Evolutionary conservation across 2,113 vertebrate species (phyloP), one percentile per base, ranked within the genome.

Genomic region (Clinocottus analis): DNA sequence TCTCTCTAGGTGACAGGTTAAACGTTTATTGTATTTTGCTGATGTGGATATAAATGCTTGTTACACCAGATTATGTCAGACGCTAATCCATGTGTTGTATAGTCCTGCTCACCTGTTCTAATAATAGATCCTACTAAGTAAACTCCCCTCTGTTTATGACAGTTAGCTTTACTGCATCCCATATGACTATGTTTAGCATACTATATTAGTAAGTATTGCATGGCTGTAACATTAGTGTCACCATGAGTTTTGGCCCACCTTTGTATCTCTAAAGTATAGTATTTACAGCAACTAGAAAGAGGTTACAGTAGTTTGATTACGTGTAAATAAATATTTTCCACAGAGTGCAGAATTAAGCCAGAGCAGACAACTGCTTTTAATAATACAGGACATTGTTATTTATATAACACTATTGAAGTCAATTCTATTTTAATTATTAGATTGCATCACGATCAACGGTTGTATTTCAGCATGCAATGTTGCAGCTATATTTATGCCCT

Each of bases 41-140:
- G 87, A 90, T 84, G 79, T 72, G 70, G 68, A 90, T 89, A 49
- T 70, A 77, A 74, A 84, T 79, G 63, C 64, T 82, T 75, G 87
- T 89, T 90, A 86, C 86, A 89, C 75, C 93, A 95, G 94, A 94
- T 94, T 95, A 94, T 94, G 84, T 93, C 91, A 94, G 83, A 90
- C 85, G 75, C 77, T 95, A 95, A 95, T 94, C 95, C 93, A 78
- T 76, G 80, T 77, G 77, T 80, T 87, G 77, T 84, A 89, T 91
- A 93, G 93, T 87, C 92, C 90, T 92, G 86, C 91, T 94, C 89
- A 90, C 90, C 85, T 90, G 79, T 69, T 89, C 93, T 95, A 94
- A 92, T 92, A 84, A 93, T 94, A 94, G 92, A 89, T 35, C 79
- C 56, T 91, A 94, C 91, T 93, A 90, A 87, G 75, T 77, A 80